Evolutionary conservation across 2,113 vertebrate genomes (phyloP), one percentile per base, ranked within the genome.

Genomic region (Ornithorhynchus anatinus): DNA sequence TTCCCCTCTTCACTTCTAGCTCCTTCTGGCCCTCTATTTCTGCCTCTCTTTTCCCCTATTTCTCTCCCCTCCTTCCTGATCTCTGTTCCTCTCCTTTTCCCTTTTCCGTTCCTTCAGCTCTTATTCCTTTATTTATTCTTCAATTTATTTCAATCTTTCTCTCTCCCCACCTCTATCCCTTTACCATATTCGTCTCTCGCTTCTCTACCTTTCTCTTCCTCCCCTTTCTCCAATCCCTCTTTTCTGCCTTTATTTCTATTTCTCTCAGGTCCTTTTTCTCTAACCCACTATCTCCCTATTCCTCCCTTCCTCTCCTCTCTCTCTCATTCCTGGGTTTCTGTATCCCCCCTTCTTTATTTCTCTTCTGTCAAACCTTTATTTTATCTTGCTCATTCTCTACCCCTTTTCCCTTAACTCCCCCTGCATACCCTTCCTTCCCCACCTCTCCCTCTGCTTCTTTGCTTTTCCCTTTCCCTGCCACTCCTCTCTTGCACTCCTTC

Each of bases 331-430:
- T 68, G 59, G 68, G 74, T 65, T 51, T 39, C 3, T 36, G 38
- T 7, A 54, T 37, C 70, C 39, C 52, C 43, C 59, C 57, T 58
- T 64, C 67, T 61, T 57, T 20, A 3, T 35, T 27, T 42, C 13
- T 27, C 51, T 47, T 58, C 50, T 14, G 40, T 14, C 40, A 13
- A 12, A 13, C 12, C 14, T 14, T 42, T 60, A 73, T 53, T 47
- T 22, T 44, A 48, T 68, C 77, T 71, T 43, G 39, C 59, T 59
- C 69, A 16, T 36, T 58, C 69, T 68, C 77, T 71, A 40, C 42
- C 59, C 54, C 69, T 14, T 36, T 58, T 65, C 71, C 7, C 64
- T 69, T 75, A 72, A 65, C 77, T 53, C 80, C 63, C 31, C 32
- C 36, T 59, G 12, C 39, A 16, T 37, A n/a, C 16, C 38, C 15